Conservation (phyloP, 2,888 invertebrate genomes). For the Theretra japonica region DNA sequence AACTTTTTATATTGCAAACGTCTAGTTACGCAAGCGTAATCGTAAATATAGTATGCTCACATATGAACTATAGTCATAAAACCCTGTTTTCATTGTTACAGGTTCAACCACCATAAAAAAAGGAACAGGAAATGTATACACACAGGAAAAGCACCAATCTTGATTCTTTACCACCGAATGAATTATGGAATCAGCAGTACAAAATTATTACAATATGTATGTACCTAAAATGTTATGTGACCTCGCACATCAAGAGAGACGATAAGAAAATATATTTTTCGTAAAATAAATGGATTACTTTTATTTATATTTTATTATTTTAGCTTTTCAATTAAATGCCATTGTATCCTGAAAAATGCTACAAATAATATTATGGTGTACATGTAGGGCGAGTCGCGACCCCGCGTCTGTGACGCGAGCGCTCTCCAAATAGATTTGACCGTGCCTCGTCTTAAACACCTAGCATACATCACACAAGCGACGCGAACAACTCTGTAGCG, state of each 20-base stretch:
- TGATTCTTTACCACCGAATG: constrained; percentile 37
- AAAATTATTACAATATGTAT: constrained; percentile 28
- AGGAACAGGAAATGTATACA: constrained; percentile 78
- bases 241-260: constrained; percentile 64
- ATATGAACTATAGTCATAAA: not conserved
- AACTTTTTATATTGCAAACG: constrained; percentile 56
- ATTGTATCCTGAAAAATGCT: not conserved
- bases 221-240: constrained; percentile 41
- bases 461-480: constrained; percentile 40
- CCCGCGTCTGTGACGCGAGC: constrained; percentile 54
- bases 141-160: constrained; percentile 76
- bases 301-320: constrained; percentile 1
- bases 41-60: constrained; percentile 35
- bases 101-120: constrained; percentile 66
- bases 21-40: constrained; percentile 51
- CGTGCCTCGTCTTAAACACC: constrained; percentile 57
- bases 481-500: constrained; percentile 51
- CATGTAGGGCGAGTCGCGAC: constrained; percentile 51
- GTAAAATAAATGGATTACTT: constrained; percentile 30
- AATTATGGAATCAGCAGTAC: constrained; percentile 12
- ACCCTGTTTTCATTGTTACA: constrained; percentile 61
- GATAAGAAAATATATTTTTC: constrained; percentile 45
- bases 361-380: constrained; percentile 38
- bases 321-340: not conserved
- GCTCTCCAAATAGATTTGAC: constrained; percentile 73